phyloP scores from a whole-genome alignment of 2,888 invertebrate species.

The Eupithecia dodoneata region DNA sequence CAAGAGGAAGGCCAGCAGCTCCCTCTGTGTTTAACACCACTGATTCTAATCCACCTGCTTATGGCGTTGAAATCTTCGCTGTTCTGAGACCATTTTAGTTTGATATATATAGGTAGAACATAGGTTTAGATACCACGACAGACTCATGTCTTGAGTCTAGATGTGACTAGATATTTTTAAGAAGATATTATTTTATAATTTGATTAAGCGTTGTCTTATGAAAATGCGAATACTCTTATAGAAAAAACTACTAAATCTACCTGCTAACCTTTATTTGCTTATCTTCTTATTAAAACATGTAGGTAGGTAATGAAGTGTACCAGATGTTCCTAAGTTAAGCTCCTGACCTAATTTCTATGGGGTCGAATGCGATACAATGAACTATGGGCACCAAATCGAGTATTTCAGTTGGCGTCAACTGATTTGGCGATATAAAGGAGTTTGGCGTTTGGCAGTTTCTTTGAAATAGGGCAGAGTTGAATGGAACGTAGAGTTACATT shows the following conservation, averaged over 20 bases:
- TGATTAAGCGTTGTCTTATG: no score
- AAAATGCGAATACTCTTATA: no score
- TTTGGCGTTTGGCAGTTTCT: constrained; percentile 17
- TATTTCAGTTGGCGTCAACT: constrained; percentile 26
- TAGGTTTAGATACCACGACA: no score
- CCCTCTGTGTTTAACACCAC: background rate
- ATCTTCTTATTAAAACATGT: background rate
- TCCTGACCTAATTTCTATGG: constrained; percentile 38
- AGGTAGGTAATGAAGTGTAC: background rate
- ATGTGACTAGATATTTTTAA: no score
- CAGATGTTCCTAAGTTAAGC: constrained; percentile 14
- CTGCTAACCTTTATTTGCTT: background rate
- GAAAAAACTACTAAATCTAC: background rate
- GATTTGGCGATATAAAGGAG: constrained; percentile 17
- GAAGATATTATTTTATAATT: no score
- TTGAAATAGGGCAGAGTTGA: background rate
- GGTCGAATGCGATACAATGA: constrained; percentile 40
- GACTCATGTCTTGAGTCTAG: no score
- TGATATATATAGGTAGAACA: no score
- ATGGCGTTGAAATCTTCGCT: background rate
- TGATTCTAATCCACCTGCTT: background rate
- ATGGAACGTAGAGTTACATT: background rate
- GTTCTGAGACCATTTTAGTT: background rate
- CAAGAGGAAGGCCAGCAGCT: background rate
- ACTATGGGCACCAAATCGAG: constrained; percentile 22